Conservation (phyloP, 2,113 vertebrate genomes). For the Sinocyclocheilus anophthalmus region DNA sequence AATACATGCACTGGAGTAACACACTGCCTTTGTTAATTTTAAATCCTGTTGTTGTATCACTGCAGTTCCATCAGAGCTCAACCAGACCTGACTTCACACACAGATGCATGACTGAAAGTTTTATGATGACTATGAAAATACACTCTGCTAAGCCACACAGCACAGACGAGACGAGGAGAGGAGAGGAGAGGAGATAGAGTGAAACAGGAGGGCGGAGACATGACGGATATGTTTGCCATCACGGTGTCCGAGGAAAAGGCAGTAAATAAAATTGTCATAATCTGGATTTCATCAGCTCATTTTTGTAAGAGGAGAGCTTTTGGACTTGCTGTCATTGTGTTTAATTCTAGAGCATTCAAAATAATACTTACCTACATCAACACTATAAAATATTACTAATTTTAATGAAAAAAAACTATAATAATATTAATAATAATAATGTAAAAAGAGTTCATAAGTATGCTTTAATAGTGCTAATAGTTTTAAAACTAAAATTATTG, state of each 20-base stretch:
- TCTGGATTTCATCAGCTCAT: constrained; percentile 66
- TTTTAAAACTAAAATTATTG: too few species aligned
- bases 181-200: not conserved
- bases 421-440: too few species aligned
- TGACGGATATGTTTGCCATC: constrained; percentile 44
- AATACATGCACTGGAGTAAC: not conserved
- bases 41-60: constrained; percentile 16
- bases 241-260: constrained; percentile 46
- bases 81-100: constrained; percentile 20
- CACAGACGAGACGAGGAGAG: not conserved
- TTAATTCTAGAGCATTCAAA: constrained; percentile 60
- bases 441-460: too few species aligned
- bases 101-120: constrained; percentile 47
- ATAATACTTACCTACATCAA: not conserved
- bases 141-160: constrained; percentile 35
- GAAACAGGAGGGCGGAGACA: constrained; percentile 8
- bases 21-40: constrained; percentile 1
- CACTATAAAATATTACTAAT: not conserved
- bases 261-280: constrained; percentile 66
- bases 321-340: constrained; percentile 64
- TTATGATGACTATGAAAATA: constrained; percentile 56
- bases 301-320: constrained; percentile 58
- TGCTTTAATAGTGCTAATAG: too few species aligned
- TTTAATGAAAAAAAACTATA: too few species aligned
- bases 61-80: constrained; percentile 17